phyloP scores from a whole-genome alignment of 1,140 invertebrate genomes.

The Gyrodactylus salaris region DNA sequence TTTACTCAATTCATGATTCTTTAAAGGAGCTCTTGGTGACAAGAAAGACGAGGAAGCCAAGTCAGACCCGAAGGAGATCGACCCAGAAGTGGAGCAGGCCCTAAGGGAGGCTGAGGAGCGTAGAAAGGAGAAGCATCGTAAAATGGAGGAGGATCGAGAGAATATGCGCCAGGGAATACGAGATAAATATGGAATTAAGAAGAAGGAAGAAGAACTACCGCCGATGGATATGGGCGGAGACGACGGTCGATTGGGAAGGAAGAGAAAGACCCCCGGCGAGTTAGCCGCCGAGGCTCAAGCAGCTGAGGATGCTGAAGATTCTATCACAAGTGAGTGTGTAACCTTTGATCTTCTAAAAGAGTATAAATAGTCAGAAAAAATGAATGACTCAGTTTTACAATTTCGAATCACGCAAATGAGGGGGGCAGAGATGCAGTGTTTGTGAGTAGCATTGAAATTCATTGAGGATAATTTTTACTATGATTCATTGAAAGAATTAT shows the following conservation, averaged over 20 bases:
- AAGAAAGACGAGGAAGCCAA: slow-evolving; percentile 44
- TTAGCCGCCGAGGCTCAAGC: slow-evolving; percentile 1
- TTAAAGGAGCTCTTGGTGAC: slow-evolving; percentile 47
- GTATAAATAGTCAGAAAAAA: too few relatives aligned
- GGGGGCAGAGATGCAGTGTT: too few relatives aligned
- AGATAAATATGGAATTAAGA: slow-evolving; percentile 95
- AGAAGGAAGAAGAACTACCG: slow-evolving; percentile 40
- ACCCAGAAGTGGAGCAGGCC: slow-evolving; percentile 60
- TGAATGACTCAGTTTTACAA: too few relatives aligned
- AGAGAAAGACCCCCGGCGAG: slow-evolving; percentile 1
- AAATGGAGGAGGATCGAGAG: slow-evolving; percentile 87
- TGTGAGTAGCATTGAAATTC: too few relatives aligned
- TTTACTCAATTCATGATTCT: too few relatives aligned
- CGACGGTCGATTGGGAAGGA: not conserved
- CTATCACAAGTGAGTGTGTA: not conserved
- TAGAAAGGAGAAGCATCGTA: slow-evolving; percentile 73
- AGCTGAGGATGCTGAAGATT: not conserved
- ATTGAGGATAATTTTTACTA: too few relatives aligned
- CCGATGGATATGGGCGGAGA: slow-evolving; percentile 11
- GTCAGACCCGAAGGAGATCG: slow-evolving; percentile 64
- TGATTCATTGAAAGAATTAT: too few relatives aligned
- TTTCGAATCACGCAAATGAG: too few relatives aligned
- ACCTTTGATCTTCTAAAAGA: too few relatives aligned
- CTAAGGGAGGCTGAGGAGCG: slow-evolving; percentile 59
- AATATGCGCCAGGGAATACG: slow-evolving; percentile 86